Evolutionary conservation across 1,140 invertebrate genomes (phyloP), one percentile per base, ranked within the genome.

Genomic region (Parasteatoda tepidariorum): DNA sequence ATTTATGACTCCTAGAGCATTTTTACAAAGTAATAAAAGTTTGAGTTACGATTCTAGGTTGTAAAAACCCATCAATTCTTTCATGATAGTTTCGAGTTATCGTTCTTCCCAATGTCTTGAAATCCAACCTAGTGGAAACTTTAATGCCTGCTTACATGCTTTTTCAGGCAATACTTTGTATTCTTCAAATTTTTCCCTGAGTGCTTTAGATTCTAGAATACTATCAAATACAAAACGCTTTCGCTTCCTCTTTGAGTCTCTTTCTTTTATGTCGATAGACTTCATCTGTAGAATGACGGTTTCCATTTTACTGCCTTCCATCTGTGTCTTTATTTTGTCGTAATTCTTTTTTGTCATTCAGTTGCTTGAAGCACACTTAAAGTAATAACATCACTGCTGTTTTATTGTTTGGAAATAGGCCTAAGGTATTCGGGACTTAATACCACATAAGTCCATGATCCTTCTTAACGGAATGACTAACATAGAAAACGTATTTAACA

Each of bases 221-320:
- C 62, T 31, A 66, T 66, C 62, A 66, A 66, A 66, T 66, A 28
- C 62, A n/a, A 22, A 66, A 31, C 62, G 62, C 34, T 66, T 66
- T 66, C 18, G 24, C 31, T 66, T 66, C 62, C 30, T 2, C 2
- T n/a, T n/a, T n/a, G n/a, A n/a, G n/a, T n/a, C n/a, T n/a, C n/a
- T n/a, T n/a, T n/a, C n/a, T n/a, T n/a, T n/a, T n/a, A n/a, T n/a
- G n/a, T n/a, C n/a, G n/a, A n/a, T n/a, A n/a, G 30, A 66, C 62
- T 33, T 66, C 62, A 66, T 33, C 62, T 28, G 30, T 9, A 31
- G 18, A 6, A 66, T 66, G 34, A 66, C 22, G 62, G 62, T 18
- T n/a, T n/a, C 30, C 13, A 24, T 28, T 66, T 66, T 66, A 66
- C 31, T n/a, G 31, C 62, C 62, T 31, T 33, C 30, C 15, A 13